phyloP scores from a whole-genome alignment of 2,888 invertebrate species.

The Prosapia bicincta region DNA sequence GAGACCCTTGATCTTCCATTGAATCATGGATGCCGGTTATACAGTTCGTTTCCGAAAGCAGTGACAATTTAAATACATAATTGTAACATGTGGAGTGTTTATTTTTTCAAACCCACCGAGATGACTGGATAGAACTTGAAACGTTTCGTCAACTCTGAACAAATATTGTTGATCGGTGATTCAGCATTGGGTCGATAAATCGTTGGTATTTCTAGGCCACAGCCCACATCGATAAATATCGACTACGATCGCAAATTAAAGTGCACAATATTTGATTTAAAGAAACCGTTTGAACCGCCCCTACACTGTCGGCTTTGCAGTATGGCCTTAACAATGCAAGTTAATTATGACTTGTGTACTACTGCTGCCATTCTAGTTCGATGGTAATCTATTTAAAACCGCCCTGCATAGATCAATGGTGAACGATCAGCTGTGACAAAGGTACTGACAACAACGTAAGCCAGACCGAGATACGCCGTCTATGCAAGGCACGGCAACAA shows the following conservation, averaged over 20 bases:
- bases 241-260: neutral
- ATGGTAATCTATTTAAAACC: neutral
- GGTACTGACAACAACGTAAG: too few species aligned
- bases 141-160: neutral
- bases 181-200: neutral
- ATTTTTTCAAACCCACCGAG: neutral
- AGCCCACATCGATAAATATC: slow-evolving; percentile 2
- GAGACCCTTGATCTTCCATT: too few species aligned
- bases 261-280: neutral
- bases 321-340: neutral
- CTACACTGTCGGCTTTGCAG: neutral
- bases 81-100: neutral
- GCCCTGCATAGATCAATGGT: neutral
- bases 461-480: neutral
- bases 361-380: neutral
- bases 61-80: neutral
- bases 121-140: neutral
- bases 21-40: too few species aligned
- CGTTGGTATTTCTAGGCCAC: neutral
- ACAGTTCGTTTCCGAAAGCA: too few species aligned
- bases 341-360: neutral
- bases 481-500: neutral
- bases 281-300: neutral
- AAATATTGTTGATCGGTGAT: neutral
- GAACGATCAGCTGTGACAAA: neutral